Base-by-base conservation (phyloP, 2,113 vertebrate genomes). In the Guaruba guarouba region DNA sequence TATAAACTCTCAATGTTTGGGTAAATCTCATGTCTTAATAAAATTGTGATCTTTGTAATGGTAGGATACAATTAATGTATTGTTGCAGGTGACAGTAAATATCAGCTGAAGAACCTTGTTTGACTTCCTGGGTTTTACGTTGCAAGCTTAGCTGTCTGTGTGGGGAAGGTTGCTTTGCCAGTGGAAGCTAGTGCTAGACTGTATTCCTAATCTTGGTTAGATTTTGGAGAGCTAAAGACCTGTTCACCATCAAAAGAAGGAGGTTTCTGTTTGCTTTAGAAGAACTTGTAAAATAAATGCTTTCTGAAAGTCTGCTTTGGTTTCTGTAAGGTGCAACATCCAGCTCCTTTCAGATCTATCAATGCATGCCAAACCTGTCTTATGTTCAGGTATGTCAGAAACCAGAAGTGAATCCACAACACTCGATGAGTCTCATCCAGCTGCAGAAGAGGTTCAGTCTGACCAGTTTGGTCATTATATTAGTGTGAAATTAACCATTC, bases 351-450 rank as follows among this genome's bases (percentile, higher is more conserved):
- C 93, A 55, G 35, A n/a, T 71, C 24, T 46, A 93, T 97, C 97
- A 97, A 96, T 96, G 43, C 91, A 78, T 96, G 81, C 95, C 89
- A 82, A 97, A 97, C 93, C 92, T 97, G 90, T 98, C 98, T 97
- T 93, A 82, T 97, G 98, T 98, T 96, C 97, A 98, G 98, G 96
- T 97, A 98, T 98, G 98, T 98, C 98, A 97, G 97, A 96, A 84
- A 93, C 80, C 96, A 96, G 73, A 96, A 96, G 13, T 93, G 97
- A 96, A 85, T 70, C 96, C 88, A 64, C 97, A 96, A n/a, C 89
- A 97, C 91, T 97, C 82, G 95, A 93, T 97, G 96, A 94, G 33
- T 93, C 92, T 96, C 95, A 95, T 70, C 96, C 96, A 95, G 95
- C 94, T 95, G 88, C 97, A 90, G 98, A 98, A 96, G 97, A 97